Percentiles rank a stretch among this genome's conserved stretches.
phyloP scores from a whole-genome alignment of 2,888 invertebrate species.

The Drosophila nr. perissopoda region DNA sequence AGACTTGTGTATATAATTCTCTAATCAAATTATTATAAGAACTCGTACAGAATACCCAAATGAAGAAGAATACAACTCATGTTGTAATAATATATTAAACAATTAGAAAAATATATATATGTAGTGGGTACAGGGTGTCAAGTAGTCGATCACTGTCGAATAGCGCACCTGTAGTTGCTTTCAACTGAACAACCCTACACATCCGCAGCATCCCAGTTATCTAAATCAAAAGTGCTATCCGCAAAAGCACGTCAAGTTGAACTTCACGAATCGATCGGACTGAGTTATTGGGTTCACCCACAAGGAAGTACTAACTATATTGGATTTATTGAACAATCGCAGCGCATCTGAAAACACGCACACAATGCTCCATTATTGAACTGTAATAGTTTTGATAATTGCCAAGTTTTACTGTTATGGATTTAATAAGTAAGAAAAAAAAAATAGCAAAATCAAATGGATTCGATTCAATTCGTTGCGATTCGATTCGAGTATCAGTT shows the following conservation, averaged over 20 bases:
- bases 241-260: slow-evolving; percentile 52
- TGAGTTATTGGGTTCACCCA: slow-evolving; percentile 20
- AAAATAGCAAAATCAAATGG: slow-evolving; percentile 24
- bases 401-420: slow-evolving; percentile 47
- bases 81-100: not conserved
- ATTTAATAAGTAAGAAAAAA: slow-evolving; percentile 48
- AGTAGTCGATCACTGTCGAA: not conserved
- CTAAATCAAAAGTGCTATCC: slow-evolving; percentile 30
- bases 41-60: not conserved
- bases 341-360: slow-evolving; percentile 24
- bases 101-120: not conserved
- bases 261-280: slow-evolving; percentile 33
- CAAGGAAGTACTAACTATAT: slow-evolving; percentile 59
- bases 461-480: slow-evolving; percentile 49
- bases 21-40: not conserved
- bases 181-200: not conserved
- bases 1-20: not conserved
- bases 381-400: slow-evolving; percentile 50
- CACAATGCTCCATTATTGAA: slow-evolving; percentile 69
- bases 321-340: slow-evolving; percentile 53
- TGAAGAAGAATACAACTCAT: not conserved
- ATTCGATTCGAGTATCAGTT: slow-evolving; percentile 40
- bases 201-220: slow-evolving; percentile 56
- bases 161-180: not conserved
- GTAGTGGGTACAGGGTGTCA: not conserved